Percentiles rank a stretch among this genome's conserved stretches.
Evolutionary conservation across 1,140 invertebrate species (phyloP).

Genomic region (Leptinotarsa lineolata): DNA sequence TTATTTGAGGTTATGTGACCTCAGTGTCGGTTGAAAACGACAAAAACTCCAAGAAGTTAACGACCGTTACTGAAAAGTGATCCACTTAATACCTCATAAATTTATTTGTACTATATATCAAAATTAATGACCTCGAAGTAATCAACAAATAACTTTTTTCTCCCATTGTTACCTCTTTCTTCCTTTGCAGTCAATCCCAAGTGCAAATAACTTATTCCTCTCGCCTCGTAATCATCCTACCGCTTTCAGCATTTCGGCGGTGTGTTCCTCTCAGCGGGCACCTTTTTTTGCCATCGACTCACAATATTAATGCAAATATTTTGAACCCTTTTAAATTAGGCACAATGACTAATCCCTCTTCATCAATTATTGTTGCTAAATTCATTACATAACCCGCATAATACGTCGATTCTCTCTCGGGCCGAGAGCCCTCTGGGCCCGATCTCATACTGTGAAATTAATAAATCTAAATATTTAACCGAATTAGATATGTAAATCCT

Average conservation of each 20-base stretch:
- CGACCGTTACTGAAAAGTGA: too few species aligned
- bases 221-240: background rate
- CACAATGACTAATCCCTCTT: constrained; percentile 4
- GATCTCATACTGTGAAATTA: constrained; percentile 39
- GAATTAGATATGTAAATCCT: constrained; percentile 23
- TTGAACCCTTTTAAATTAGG: constrained; percentile 37
- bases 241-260: constrained; percentile 10
- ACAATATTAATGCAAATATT: constrained; percentile 32
- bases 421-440: constrained; percentile 28
- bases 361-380: constrained; percentile 21
- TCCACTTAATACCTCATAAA: constrained; percentile 22
- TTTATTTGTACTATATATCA: constrained; percentile 21
- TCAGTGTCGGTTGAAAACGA: too few species aligned
- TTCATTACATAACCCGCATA: constrained; percentile 34
- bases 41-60: too few species aligned
- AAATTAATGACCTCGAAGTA: constrained; percentile 25
- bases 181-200: background rate
- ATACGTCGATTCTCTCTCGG: constrained; percentile 19
- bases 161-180: background rate
- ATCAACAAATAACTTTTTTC: background rate
- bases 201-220: constrained; percentile 21
- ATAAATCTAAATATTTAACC: constrained; percentile 40
- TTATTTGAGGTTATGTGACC: too few species aligned
- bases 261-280: constrained; percentile 31
- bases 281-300: constrained; percentile 25